These are phyloP conservation scores for Daphoenositta chrysoptera DNA, from an alignment of 2,113 vertebrate genomes.

Conservation along the genomic window DNA sequence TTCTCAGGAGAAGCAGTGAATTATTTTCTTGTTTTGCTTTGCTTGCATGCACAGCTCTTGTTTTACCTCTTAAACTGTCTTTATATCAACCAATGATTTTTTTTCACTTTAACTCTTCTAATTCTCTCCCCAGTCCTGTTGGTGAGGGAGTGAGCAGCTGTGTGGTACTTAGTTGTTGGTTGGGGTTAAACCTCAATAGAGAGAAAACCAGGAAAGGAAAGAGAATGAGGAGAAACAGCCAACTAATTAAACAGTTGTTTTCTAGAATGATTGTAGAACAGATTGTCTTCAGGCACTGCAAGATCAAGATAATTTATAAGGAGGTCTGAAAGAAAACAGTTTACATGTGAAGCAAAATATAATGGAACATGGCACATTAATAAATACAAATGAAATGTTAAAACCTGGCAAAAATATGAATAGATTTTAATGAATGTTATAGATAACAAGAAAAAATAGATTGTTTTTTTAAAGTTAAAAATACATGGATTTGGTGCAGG, in stretches of 20 bases:
- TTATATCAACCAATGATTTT: background rate
- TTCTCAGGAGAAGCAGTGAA: background rate
- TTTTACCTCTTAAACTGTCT: background rate
- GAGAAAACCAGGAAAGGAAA: background rate
- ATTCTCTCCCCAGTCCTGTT: background rate
- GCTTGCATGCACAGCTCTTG: background rate
- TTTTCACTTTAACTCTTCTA: background rate
- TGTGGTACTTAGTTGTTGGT: background rate
- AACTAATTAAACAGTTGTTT: slow-evolving; percentile 23
- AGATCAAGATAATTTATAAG: background rate
- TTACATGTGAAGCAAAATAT: background rate
- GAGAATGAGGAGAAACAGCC: background rate
- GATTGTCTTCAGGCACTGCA: background rate
- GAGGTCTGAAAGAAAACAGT: background rate
- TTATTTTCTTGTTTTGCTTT: background rate
- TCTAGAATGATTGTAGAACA: background rate
- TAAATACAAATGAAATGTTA: background rate
- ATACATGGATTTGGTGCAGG: rapidly evolving
- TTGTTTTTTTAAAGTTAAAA: background rate
- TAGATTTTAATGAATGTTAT: background rate
- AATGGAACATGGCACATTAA: background rate
- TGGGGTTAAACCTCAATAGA: background rate
- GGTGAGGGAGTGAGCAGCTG: background rate
- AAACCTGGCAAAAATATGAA: background rate
- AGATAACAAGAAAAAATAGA: background rate